Percentiles rank a stretch among this genome's conserved stretches.
Evolutionary conservation across 2,113 vertebrate species (phyloP).

Genomic region (Microcebus lehilahytsara): DNA sequence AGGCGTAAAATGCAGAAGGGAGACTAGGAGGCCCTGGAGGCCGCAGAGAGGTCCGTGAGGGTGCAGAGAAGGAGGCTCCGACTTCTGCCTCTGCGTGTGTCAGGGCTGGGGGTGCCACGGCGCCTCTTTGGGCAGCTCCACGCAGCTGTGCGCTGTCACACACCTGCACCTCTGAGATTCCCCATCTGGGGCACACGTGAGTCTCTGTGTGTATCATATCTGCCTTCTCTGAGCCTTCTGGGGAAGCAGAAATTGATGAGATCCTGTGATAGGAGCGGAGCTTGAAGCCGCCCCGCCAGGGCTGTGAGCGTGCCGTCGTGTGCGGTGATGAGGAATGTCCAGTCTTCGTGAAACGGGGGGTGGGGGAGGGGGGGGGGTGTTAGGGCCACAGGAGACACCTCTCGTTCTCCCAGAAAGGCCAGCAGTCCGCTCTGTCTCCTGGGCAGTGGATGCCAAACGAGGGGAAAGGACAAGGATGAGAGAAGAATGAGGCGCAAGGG

Average conservation of each 20-base stretch:
- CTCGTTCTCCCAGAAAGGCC: not conserved
- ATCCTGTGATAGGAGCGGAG: not conserved
- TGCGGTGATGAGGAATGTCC: not conserved
- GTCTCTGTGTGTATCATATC: not conserved
- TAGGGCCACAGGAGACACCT: not conserved
- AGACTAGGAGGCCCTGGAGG: not conserved
- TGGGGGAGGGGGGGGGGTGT: too few species aligned
- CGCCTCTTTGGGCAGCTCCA: not conserved
- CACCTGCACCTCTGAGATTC: not conserved
- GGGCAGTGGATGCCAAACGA: not conserved
- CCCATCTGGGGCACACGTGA: not conserved
- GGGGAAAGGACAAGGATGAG: not conserved
- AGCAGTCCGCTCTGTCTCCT: not conserved
- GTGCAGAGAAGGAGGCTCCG: not conserved
- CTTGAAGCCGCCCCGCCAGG: not conserved
- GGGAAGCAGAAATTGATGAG: not conserved
- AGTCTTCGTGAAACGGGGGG: not conserved
- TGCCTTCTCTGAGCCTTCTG: not conserved
- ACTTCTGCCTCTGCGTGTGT: fast-evolving
- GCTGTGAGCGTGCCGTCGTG: not conserved
- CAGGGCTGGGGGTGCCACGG: not conserved
- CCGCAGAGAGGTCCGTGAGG: not conserved
- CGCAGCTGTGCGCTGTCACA: not conserved
- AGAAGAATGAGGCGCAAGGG: not conserved
- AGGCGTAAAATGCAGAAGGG: not conserved